phyloP scores from a whole-genome alignment of 2,888 invertebrate species.

The Cryptophagus acutangulus region DNA sequence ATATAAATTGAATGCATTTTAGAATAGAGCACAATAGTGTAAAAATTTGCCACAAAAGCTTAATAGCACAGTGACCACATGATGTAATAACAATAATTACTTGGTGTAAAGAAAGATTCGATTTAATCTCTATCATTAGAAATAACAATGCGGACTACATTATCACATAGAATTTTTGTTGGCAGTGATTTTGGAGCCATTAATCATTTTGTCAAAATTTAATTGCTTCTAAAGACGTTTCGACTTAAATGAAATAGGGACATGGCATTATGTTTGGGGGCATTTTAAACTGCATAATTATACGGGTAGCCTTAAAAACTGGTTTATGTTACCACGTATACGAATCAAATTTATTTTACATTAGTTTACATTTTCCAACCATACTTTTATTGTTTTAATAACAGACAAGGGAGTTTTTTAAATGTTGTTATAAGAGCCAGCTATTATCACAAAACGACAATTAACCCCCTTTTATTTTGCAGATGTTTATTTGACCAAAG shows the following conservation, averaged over 20 bases:
- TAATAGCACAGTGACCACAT: constrained; percentile 33
- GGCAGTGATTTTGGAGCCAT: constrained; percentile 41
- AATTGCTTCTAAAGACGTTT: constrained; percentile 43
- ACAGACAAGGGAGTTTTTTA: no score
- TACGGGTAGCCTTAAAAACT: constrained; percentile 31
- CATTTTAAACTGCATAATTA: constrained; percentile 38
- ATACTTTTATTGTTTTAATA: no score
- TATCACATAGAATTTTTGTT: constrained; percentile 39
- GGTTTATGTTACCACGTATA: background rate
- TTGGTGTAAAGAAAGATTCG: constrained; percentile 37
- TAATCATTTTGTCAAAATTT: constrained; percentile 47
- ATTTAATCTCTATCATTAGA: constrained; percentile 40
- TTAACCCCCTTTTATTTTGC: no score
- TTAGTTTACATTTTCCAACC: no score
- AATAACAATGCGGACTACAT: constrained; percentile 39
- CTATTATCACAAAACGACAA: no score
- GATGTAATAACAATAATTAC: constrained; percentile 42
- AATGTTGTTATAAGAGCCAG: no score
- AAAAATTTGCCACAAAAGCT: constrained; percentile 32
- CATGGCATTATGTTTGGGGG: constrained; percentile 32
- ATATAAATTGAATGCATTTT: background rate
- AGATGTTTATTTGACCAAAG: no score
- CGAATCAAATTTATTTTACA: background rate
- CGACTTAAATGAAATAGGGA: constrained; percentile 34
- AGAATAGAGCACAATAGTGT: background rate